Conservation (phyloP, 2,797 vertebrate genomes). For the Sardinella longiceps region DNA sequence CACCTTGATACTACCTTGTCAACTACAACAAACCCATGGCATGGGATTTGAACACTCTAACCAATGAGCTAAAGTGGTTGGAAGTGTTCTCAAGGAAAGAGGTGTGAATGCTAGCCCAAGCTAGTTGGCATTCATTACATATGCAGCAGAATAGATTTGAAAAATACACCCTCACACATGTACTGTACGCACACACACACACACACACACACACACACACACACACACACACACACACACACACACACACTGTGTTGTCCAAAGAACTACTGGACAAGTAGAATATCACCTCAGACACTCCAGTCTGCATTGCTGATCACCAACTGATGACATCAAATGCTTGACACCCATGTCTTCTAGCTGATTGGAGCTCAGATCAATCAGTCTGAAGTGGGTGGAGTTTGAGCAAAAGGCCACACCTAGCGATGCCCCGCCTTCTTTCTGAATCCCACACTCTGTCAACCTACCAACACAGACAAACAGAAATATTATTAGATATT, state of each 20-base stretch:
- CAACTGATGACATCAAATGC: constrained; percentile 86
- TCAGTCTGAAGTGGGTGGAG: neutral
- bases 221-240: constrained; percentile 32
- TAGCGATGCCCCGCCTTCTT: neutral
- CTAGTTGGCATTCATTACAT: too few relatives aligned
- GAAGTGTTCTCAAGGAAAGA: too few relatives aligned
- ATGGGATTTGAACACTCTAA: too few relatives aligned
- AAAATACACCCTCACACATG: too few relatives aligned
- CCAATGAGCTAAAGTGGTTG: too few relatives aligned
- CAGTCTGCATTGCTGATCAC: constrained; percentile 88
- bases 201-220: constrained; percentile 34
- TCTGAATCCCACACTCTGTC: neutral
- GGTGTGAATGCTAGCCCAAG: too few relatives aligned
- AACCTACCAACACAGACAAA: neutral
- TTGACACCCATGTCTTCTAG: neutral
- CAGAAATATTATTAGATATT: too few relatives aligned
- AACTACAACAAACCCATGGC: too few relatives aligned
- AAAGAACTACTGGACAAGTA: too few relatives aligned
- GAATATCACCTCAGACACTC: constrained; percentile 92
- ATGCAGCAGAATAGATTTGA: too few relatives aligned
- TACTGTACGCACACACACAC: neutral
- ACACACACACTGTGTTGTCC: constrained; percentile 52
- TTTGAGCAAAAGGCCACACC: neutral
- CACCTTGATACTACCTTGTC: too few relatives aligned
- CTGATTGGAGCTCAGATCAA: constrained; percentile 1